Percentiles rank a stretch among this genome's conserved stretches.
Evolutionary conservation across 2,797 vertebrate species (phyloP).

Genomic region (Galagoides demidoff): DNA sequence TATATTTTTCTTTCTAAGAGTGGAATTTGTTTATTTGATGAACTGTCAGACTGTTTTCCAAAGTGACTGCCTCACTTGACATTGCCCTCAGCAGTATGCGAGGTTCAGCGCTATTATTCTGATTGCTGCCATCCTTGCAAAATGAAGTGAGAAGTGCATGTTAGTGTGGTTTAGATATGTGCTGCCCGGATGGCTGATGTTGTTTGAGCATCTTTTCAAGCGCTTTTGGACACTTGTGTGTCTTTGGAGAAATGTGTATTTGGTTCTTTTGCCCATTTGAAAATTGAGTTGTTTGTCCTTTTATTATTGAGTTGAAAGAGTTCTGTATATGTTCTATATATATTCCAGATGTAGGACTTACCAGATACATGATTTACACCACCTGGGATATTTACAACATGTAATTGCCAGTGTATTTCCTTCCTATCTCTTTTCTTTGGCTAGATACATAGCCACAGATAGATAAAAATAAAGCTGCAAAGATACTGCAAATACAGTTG

Average conservation of each 20-base stretch:
- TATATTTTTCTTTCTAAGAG: not conserved
- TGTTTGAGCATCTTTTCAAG: not conserved
- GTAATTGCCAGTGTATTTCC: not conserved
- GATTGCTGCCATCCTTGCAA: not conserved
- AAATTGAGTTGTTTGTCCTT: not conserved
- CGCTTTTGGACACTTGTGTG: not conserved
- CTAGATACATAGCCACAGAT: not conserved
- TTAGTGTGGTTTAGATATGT: not conserved
- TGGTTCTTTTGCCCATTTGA: not conserved
- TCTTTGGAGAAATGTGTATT: not conserved
- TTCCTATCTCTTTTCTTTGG: not conserved
- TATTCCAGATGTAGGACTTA: not conserved
- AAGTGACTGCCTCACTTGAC: not conserved
- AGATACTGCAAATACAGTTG: too few species aligned
- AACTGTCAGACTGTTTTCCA: not conserved
- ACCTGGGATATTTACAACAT: not conserved
- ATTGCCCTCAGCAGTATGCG: accelerated
- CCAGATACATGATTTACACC: not conserved
- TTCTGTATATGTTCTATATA: not conserved
- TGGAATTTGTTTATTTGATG: not conserved
- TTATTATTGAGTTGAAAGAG: not conserved
- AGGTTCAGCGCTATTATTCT: not conserved
- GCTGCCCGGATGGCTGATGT: not conserved
- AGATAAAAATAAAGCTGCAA: not conserved
- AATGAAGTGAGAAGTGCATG: not conserved